A percentile compares a stretch with the other conserved stretches of the same genome.
These are phyloP conservation scores for Mythimna albipuncta DNA, from an alignment of 2,888 invertebrate species.

Conservation along the genomic window DNA sequence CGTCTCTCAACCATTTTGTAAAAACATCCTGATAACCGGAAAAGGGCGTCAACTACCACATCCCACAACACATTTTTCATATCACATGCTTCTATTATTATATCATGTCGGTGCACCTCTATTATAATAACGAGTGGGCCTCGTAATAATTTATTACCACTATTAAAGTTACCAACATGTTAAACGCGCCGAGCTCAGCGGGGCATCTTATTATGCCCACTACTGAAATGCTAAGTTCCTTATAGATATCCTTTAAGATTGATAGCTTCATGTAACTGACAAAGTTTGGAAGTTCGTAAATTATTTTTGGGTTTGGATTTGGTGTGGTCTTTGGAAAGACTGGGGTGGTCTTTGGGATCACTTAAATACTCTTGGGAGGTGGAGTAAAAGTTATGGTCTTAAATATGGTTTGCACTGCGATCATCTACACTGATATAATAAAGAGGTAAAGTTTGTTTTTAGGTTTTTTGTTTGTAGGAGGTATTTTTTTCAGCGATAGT, in stretches of 20 bases:
- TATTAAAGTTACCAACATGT: conserved; percentile 69
- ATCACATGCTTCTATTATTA: conserved; percentile 56
- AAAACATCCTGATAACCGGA: conserved; percentile 14
- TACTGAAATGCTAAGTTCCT: conserved; percentile 66
- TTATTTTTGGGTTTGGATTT: conserved; percentile 24
- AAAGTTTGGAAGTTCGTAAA: conserved; percentile 24
- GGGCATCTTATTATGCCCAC: conserved; percentile 69
- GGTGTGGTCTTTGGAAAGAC: conserved; percentile 38
- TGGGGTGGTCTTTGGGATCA: conserved; percentile 44
- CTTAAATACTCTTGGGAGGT: background rate
- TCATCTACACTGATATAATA: too few species aligned
- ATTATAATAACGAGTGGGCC: conserved; percentile 65
- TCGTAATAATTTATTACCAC: conserved; percentile 66
- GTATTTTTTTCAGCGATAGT: too few species aligned
- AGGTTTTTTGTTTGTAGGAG: too few species aligned
- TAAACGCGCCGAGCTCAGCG: conserved; percentile 60
- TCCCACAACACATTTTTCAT: conserved; percentile 50
- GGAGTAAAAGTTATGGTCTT: background rate
- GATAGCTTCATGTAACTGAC: conserved; percentile 48
- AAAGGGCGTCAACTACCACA: conserved; percentile 40
- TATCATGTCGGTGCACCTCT: conserved; percentile 44
- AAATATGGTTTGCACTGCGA: background rate
- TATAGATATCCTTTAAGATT: conserved; percentile 59
- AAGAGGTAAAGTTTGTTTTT: too few species aligned
- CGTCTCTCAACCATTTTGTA: conserved; percentile 1